These are phyloP conservation scores for Anorthoa munda DNA, from an alignment of 2,888 invertebrate genomes.

Conservation along the genomic window DNA sequence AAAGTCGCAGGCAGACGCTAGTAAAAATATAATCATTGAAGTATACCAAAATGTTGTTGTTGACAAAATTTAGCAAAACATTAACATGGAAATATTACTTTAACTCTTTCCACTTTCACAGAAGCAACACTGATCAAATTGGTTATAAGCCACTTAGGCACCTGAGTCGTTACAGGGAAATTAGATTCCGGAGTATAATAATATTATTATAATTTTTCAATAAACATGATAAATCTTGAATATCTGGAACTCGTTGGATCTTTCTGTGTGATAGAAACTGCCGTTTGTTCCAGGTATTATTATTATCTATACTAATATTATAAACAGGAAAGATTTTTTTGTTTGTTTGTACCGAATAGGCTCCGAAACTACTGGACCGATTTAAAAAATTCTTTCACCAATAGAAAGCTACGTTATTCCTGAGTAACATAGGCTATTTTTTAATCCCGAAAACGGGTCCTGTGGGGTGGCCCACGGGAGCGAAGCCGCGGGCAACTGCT, in stretches of 20 bases:
- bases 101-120: not conserved
- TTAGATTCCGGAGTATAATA: not conserved
- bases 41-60: not conserved
- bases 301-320: too few relatives aligned
- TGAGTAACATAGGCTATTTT: too few relatives aligned
- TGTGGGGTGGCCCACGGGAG: too few relatives aligned
- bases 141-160: not conserved
- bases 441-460: too few relatives aligned
- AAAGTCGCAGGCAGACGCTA: too few relatives aligned
- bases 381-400: too few relatives aligned
- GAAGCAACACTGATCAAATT: not conserved
- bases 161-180: not conserved
- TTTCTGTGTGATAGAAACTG: not conserved
- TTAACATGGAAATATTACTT: not conserved
- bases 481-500: too few relatives aligned
- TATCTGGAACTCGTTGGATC: not conserved
- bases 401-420: too few relatives aligned
- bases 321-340: too few relatives aligned
- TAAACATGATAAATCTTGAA: not conserved
- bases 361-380: too few relatives aligned
- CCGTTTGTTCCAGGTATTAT: not conserved
- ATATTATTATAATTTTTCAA: not conserved
- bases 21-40: not conserved
- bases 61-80: not conserved
- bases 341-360: too few relatives aligned